These are phyloP conservation scores for Diglossa brunneiventris DNA, from an alignment of 2,113 vertebrate genomes.

Conservation along the genomic window DNA sequence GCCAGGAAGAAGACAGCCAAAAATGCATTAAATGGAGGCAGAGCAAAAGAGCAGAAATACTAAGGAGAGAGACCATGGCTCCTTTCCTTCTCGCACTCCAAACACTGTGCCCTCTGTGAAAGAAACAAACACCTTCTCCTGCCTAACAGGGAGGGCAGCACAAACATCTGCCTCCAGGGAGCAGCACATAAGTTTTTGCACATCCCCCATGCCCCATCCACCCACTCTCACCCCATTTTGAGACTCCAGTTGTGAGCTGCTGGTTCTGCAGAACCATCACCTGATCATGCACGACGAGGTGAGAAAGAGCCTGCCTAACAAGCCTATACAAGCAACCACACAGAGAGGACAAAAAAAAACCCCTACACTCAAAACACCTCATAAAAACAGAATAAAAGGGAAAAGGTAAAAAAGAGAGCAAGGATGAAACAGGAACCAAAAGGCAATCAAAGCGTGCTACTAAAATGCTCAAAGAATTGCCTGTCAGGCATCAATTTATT, in stretches of 20 bases:
- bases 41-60: not conserved
- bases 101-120: rapidly evolving
- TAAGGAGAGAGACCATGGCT: rapidly evolving
- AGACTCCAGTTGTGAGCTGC: not conserved
- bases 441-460: not conserved
- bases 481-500: not conserved
- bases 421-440: not conserved
- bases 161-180: not conserved
- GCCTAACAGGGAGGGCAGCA: too few relatives aligned
- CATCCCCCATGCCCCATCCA: rapidly evolving
- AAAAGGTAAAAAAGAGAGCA: not conserved
- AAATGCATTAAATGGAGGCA: not conserved
- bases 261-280: not conserved
- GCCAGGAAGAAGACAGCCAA: not conserved
- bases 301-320: not conserved
- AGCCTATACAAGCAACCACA: not conserved
- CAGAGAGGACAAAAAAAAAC: not conserved
- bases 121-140: not conserved
- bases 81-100: not conserved
- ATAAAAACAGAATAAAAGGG: not conserved
- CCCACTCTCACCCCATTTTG: too few relatives aligned
- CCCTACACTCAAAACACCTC: not conserved
- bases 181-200: not conserved
- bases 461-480: not conserved
- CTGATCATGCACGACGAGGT: rapidly evolving